Percentiles rank a stretch among this genome's conserved stretches.
These are phyloP conservation scores for Pimephales promelas DNA, from an alignment of 2,113 vertebrate species.

Conservation along the genomic window DNA sequence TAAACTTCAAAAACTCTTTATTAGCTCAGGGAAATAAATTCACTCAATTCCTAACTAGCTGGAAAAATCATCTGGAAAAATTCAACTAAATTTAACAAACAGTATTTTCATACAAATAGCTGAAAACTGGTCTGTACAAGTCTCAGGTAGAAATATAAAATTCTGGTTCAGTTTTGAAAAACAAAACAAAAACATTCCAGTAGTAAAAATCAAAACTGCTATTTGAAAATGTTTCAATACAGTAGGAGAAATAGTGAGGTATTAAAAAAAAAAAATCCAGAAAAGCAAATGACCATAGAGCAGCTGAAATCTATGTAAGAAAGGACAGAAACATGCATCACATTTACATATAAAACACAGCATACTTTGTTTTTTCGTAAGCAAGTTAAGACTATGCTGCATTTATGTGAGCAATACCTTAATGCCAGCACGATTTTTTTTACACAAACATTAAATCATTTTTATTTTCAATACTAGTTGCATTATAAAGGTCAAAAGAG, in stretches of 20 bases:
- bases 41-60: background rate
- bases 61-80: background rate
- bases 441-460: constrained; percentile 5
- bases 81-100: background rate
- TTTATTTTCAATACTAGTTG: background rate
- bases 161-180: background rate
- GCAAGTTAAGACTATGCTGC: background rate
- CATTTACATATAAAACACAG: background rate
- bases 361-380: background rate
- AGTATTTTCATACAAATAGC: background rate
- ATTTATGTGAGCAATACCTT: background rate
- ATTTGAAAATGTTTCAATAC: constrained; percentile 29
- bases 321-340: constrained; percentile 16
- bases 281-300: constrained; percentile 20
- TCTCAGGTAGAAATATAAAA: constrained; percentile 22
- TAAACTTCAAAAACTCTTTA: background rate
- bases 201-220: constrained; percentile 42
- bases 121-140: constrained; percentile 11
- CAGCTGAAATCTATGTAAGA: constrained; percentile 2
- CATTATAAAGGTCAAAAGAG: background rate
- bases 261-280: constrained; percentile 14
- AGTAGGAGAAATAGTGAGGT: constrained; percentile 42
- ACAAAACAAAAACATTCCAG: constrained; percentile 1
- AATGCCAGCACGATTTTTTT: background rate
- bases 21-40: background rate